Evolutionary conservation across 2,113 vertebrate species (phyloP), one percentile per base, ranked within the genome.

Genomic region (Dendropsophus ebraccatus): DNA sequence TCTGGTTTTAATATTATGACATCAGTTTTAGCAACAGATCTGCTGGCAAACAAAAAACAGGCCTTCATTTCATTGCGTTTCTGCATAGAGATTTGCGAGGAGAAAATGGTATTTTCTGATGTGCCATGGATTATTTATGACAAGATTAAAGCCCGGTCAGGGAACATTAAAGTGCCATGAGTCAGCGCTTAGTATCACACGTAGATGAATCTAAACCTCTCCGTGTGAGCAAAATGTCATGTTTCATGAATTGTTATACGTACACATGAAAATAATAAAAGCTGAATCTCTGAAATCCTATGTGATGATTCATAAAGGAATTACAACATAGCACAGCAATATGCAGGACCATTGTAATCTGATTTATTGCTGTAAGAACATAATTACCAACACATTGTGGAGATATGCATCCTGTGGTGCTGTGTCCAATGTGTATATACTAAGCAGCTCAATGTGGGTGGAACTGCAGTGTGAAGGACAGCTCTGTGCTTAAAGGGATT

Each of bases 101-200:
- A 28, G 45, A 50, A 49, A 50, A 50, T 11, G 45, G 16, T 75
- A 28, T 50, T 75, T 75, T 75, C 70, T 75, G 45, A 0, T 75
- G 14, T 74, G 45, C 47, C 45, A 75, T 75, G 35, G n/a, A 75
- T 75, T 50, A 50, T 75, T 75, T 28, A 75, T 50, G 47, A 75
- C 7, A 30, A 75, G 73, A 75, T 49, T 75, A 75, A 49, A 45
- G 73, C 28, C 73, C 50, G 45, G 25, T 13, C 45, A 75, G 73
- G 45, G 50, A 47, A 75, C 73, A 75, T 50, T n/a, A 13, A 50
- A 75, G 47, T 75, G n/a, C 12, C n/a, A 50, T 50, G 25, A 50
- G 7, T 50, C 45, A 75, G 45, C 14, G 45, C 47, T 75, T 49
- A 75, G 73, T 23, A 50, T 75, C 45, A 23, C 45, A 17, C 47